Evolutionary conservation across 1,140 invertebrate genomes (phyloP).

Genomic region (Dreissena polymorpha): DNA sequence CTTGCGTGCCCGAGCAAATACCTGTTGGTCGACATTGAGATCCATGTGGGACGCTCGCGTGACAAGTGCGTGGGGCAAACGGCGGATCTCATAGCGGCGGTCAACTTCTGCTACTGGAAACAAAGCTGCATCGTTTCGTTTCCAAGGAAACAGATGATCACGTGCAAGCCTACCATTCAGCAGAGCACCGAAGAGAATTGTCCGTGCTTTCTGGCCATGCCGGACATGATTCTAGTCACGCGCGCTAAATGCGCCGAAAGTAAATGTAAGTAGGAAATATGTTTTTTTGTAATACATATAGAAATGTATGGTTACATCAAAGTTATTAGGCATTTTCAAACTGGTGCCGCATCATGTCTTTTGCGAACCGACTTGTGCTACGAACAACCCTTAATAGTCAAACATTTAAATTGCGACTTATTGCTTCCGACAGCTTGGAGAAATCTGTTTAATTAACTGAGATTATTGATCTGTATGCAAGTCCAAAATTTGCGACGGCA

Average conservation of each 20-base stretch:
- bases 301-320: too few relatives aligned
- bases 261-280: not conserved
- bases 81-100: not conserved
- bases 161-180: not conserved
- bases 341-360: too few relatives aligned
- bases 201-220: not conserved
- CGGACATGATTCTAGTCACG: not conserved
- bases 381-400: too few relatives aligned
- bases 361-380: too few relatives aligned
- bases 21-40: not conserved
- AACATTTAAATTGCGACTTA: too few relatives aligned
- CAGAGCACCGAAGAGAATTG: not conserved
- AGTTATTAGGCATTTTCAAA: too few relatives aligned
- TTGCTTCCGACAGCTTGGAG: too few relatives aligned
- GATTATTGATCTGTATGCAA: too few relatives aligned
- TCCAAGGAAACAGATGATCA: constrained; percentile 5
- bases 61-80: not conserved
- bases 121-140: not conserved
- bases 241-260: constrained; percentile 3
- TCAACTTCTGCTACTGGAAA: constrained; percentile 8
- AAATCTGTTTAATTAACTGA: too few relatives aligned
- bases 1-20: not conserved
- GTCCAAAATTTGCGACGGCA: too few relatives aligned
- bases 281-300: too few relatives aligned
- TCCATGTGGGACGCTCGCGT: not conserved